Base-by-base conservation (phyloP, 64 coral and sea anemone genomes). In the Stichodactyla mertensii region DNA sequence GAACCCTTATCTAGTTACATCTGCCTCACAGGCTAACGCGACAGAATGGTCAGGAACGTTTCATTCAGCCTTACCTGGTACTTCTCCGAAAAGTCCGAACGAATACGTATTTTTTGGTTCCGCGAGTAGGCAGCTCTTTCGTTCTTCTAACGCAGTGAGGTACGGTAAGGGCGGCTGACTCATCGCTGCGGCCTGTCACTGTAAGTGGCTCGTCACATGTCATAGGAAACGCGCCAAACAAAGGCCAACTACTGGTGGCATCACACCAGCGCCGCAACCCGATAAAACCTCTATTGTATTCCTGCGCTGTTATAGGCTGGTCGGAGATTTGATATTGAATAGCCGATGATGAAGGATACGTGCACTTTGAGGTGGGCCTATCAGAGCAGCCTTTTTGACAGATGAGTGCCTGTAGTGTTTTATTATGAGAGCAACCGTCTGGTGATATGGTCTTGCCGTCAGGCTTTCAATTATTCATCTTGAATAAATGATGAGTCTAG, bases 271-370 rank as follows among this genome's bases (percentile, higher is more conserved):
- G 55, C 83, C 19, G 83, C 83, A 85, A 85, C 83, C 55, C 55
- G 83, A 85, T 85, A 85, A 85, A 61, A 16, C 53, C 18, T 61
- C 80, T 85, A 61, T 85, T 85, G 83, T 85, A 14, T 85, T 85
- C 19, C 55, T 85, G 83, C 54, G 54, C 83, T 85, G 19, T 24
- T 15, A 85, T 85, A 85, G 83, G 83, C 56, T 85, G 15, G 54
- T 57, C 45, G 56, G 54, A 85, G 83, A 58, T 57, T 64, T 58
- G 83, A 52, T 64, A 64, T 36, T 61, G 56, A 85, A 58, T 61
- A 60, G 56, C 83, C 55, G 26, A 85, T 45, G 83, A 60, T 61
- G 78, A 55, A 53, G 69, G 69, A 74, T 74, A 74, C 20, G 69
- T 74, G 69, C 55, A 16, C 27, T 55, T 85, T 62, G 15, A 64